Base-by-base conservation (phyloP, 1,140 invertebrate species). In the Lordiphosa clarofinis region DNA sequence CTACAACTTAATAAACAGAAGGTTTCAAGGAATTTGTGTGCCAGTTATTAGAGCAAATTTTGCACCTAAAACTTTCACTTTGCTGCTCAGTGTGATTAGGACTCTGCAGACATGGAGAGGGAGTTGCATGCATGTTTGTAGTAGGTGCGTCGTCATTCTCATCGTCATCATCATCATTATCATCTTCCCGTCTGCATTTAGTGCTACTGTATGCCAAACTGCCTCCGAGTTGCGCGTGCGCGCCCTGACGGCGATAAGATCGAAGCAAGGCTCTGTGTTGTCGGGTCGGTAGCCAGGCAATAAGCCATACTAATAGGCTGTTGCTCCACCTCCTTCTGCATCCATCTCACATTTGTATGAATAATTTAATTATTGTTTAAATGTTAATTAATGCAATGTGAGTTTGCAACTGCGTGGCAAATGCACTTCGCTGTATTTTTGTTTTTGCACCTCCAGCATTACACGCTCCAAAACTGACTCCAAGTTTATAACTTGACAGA, bases 301-400 rank as follows among this genome's bases (percentile, higher is more conserved):
- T 82, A 82, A 82, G 78, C 78, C 78, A 73, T 82, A 82, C 73
- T 82, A 82, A 82, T 82, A 84, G 78, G 68, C 78, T 73, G 57
- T 59, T 73, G 72, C 65, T 64, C 59, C 28, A 55, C 56, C 38
- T 49, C 21, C 31, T 57, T 15, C n/a, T 33, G 31, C 19, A 31
- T 36, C 6, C 39, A 24, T 21, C 42, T 36, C 73, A 84, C 78
- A 82, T 86, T 84, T 84, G 78, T 84, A 86, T 88, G 86, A 86
- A 88, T 88, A 88, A 88, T 88, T 88, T 84, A 88, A 88, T 88
- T 88, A 88, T 88, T 79, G 86, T 88, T 88, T 88, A 88, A 88
- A 88, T 88, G 86, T 87, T 88, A 88, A 88, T 88, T 88, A 88
- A 88, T 87, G 78, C 86, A 86, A 78, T 68, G 81, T 86, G 64